Percentiles rank a stretch among this genome's conserved stretches.
Conservation (phyloP, 2,113 vertebrate genomes). For the Scytalopus superciliaris region DNA sequence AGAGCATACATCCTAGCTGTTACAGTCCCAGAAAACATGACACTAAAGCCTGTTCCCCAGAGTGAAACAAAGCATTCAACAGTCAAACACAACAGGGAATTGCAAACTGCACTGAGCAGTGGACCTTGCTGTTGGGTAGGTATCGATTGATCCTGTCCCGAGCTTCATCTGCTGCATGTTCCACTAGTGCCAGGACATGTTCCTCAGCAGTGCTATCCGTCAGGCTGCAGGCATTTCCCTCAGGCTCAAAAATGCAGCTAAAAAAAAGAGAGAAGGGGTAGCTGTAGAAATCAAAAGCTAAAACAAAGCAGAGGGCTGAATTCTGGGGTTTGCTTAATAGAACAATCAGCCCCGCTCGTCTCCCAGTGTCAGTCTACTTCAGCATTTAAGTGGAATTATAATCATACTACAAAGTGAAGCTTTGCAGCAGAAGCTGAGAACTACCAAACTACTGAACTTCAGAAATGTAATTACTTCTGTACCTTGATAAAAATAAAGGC, state of each 20-base stretch:
- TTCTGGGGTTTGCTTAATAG: neutral
- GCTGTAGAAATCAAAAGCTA: constrained; percentile 8
- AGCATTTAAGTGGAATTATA: neutral
- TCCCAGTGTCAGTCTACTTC: neutral
- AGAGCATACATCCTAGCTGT: neutral
- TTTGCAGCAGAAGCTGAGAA: neutral
- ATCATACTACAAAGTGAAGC: neutral
- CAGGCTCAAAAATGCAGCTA: constrained; percentile 92
- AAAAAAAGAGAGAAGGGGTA: constrained; percentile 35
- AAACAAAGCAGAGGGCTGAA: neutral
- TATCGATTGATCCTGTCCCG: constrained; percentile 91
- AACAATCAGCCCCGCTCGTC: neutral
- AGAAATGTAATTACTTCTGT: neutral
- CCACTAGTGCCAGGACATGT: constrained; percentile 93
- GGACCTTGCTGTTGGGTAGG: constrained; percentile 92
- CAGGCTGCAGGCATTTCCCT: constrained; percentile 94
- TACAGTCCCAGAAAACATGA: neutral
- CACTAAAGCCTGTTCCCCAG: neutral
- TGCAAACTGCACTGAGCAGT: neutral
- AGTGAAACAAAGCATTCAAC: neutral
- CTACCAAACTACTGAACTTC: neutral
- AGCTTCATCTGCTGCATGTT: constrained; percentile 95
- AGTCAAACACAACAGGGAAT: neutral
- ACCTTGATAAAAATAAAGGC: neutral
- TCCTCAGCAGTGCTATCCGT: constrained; percentile 98